A percentile compares a stretch with the other conserved stretches of the same genome.
Evolutionary conservation across 2,797 vertebrate genomes (phyloP).

Genomic region (Lacerta viridis): DNA sequence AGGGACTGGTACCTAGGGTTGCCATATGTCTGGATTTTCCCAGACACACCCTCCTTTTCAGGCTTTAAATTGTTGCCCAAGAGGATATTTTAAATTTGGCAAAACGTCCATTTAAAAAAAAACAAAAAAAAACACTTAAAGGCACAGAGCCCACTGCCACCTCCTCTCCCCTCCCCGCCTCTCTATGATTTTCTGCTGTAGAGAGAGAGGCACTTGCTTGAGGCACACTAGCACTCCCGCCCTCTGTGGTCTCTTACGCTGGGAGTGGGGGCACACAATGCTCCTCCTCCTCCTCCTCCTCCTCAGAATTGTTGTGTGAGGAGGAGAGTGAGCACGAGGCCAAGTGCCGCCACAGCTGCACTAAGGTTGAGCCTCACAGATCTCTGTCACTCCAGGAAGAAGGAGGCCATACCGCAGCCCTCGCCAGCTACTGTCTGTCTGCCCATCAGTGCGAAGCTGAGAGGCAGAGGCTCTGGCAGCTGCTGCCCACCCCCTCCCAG

Average conservation of each 20-base stretch:
- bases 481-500: neutral
- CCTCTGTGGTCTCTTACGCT: neutral
- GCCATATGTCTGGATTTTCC: no score
- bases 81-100: no score
- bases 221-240: neutral
- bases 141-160: no score
- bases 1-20: no score
- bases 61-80: no score
- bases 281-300: neutral
- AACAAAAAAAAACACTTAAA: no score
- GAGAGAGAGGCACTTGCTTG: no score
- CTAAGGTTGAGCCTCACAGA: neutral
- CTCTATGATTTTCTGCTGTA: no score
- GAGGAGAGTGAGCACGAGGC: neutral
- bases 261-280: neutral
- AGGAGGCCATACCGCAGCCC: conserved; percentile 31
- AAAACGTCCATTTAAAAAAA: no score
- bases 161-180: no score
- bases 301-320: neutral
- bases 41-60: no score
- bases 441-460: neutral
- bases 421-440: conserved; percentile 30
- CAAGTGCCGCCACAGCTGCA: no score
- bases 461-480: neutral
- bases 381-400: neutral